These are phyloP conservation scores for Drosophila kanekoi DNA, from an alignment of 2,888 invertebrate genomes.

Conservation along the genomic window DNA sequence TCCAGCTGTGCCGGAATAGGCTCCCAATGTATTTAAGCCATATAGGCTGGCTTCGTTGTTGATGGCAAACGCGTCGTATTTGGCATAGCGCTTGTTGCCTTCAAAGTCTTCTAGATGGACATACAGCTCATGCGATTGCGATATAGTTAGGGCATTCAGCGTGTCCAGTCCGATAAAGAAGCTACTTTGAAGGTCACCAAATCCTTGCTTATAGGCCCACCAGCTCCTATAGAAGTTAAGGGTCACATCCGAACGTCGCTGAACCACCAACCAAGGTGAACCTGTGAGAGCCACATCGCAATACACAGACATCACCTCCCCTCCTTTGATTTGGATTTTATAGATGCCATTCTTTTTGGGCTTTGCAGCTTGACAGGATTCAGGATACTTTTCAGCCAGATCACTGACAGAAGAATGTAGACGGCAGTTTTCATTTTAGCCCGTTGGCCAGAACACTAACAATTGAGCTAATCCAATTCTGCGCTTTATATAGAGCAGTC, in stretches of 20 bases:
- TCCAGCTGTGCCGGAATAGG: constrained; percentile 88
- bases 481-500: too few species aligned
- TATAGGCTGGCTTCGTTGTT: constrained; percentile 88
- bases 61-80: constrained; percentile 88
- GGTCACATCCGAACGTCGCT: constrained; percentile 27
- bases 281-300: constrained; percentile 24
- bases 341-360: constrained; percentile 43
- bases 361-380: constrained; percentile 32
- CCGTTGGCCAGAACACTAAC: too few species aligned
- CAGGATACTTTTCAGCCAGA: constrained; percentile 28
- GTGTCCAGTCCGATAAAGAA: constrained; percentile 90
- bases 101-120: constrained; percentile 88
- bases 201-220: constrained; percentile 26
- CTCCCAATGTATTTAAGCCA: constrained; percentile 88
- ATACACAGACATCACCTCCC: constrained; percentile 24
- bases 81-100: constrained; percentile 86
- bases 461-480: too few species aligned
- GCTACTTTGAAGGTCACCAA: constrained; percentile 17
- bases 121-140: constrained; percentile 86
- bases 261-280: constrained; percentile 37
- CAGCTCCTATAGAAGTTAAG: constrained; percentile 38
- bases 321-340: constrained; percentile 28
- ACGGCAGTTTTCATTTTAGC: too few species aligned
- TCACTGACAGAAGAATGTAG: constrained; percentile 16
- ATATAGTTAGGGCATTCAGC: constrained; percentile 85